A percentile compares a stretch with the other conserved stretches of the same genome.
Evolutionary conservation across 2,797 vertebrate genomes (phyloP).

Genomic region (Falco rusticolus): DNA sequence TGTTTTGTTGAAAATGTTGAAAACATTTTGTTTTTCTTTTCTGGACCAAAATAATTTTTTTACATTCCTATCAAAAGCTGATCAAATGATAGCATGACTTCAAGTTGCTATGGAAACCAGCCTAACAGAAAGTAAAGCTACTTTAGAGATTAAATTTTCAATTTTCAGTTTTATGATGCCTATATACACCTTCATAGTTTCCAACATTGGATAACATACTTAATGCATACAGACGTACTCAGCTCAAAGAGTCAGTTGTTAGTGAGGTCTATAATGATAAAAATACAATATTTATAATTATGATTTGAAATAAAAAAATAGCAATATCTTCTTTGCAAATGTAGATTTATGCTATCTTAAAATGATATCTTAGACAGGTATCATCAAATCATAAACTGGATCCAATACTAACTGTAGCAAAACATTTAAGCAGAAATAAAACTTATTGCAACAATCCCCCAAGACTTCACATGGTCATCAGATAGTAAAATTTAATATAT

Average conservation of each 20-base stretch:
- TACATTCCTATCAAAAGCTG: background rate
- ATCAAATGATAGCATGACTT: background rate
- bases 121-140: background rate
- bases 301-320: background rate
- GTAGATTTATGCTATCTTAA: background rate
- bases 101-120: constrained; percentile 24
- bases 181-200: background rate
- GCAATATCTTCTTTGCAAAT: background rate
- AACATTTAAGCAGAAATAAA: background rate
- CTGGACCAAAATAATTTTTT: background rate
- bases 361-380: background rate
- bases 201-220: background rate
- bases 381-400: background rate
- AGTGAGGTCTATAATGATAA: background rate
- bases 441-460: background rate
- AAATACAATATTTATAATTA: background rate
- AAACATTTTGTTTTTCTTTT: background rate
- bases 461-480: background rate
- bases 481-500: background rate
- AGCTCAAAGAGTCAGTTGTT: background rate
- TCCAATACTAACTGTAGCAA: background rate
- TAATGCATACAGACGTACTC: background rate
- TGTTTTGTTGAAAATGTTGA: background rate
- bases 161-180: background rate
- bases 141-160: background rate